Conservation (phyloP, 2,113 vertebrate species). For the Greenwoodochromis staneri region DNA sequence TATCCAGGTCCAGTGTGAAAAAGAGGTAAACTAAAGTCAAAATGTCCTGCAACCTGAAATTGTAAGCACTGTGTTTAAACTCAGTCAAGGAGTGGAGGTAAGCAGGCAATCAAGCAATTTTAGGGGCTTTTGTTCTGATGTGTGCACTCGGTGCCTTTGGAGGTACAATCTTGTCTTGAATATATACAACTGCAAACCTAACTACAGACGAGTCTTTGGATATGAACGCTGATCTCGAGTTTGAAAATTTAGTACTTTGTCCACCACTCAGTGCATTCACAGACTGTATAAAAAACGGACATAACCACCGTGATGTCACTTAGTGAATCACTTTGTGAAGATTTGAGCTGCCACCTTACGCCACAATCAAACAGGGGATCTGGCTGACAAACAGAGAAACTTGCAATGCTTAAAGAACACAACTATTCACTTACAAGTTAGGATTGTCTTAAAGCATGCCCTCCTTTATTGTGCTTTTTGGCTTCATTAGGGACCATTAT, state of each 20-base stretch:
- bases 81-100: neutral
- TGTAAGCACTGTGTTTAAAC: neutral
- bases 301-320: neutral
- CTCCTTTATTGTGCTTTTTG: neutral
- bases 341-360: neutral
- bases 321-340: neutral
- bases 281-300: neutral
- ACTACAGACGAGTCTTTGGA: neutral
- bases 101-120: neutral
- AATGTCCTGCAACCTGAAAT: neutral
- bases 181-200: neutral
- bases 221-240: accelerated
- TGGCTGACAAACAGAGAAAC: neutral
- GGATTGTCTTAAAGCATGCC: neutral
- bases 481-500: neutral
- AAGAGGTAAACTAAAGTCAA: neutral
- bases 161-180: neutral
- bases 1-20: neutral
- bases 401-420: neutral
- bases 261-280: neutral
- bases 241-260: neutral
- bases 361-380: neutral
- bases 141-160: neutral
- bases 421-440: neutral
- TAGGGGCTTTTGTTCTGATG: neutral